Conservation (phyloP, 1,140 invertebrate species). For the Leptestheria dahalacensis region DNA sequence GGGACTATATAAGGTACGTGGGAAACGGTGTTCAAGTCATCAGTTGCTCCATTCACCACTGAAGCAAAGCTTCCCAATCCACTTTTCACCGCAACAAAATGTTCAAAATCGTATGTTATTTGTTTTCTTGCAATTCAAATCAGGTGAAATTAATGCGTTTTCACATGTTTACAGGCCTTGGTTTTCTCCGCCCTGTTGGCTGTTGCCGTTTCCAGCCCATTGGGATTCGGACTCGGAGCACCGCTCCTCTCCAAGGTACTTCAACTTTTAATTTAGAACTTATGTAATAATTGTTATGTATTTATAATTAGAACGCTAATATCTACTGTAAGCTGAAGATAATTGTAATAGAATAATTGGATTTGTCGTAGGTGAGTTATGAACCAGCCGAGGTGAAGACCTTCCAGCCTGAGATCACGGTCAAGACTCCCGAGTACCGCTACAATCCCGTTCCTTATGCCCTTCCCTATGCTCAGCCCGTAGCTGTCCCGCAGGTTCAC, state of each 20-base stretch:
- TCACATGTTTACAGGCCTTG: neutral
- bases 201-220: neutral
- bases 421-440: slow-evolving; percentile 4
- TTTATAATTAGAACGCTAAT: neutral
- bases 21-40: too few species aligned
- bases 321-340: neutral
- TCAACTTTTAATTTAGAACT: neutral
- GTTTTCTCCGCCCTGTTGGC: neutral
- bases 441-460: slow-evolving; percentile 7
- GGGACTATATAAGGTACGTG: too few species aligned
- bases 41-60: neutral
- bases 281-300: neutral
- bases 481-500: neutral
- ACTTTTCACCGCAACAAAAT: neutral
- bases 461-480: neutral
- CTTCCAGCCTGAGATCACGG: neutral
- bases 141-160: neutral
- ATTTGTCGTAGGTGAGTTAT: slow-evolving; percentile 6
- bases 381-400: neutral
- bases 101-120: neutral
- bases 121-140: neutral
- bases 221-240: neutral
- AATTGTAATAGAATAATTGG: neutral
- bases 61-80: neutral
- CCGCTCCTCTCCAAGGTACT: neutral